Conservation (phyloP, 2,797 vertebrate genomes). For the Anas flavirostris region DNA sequence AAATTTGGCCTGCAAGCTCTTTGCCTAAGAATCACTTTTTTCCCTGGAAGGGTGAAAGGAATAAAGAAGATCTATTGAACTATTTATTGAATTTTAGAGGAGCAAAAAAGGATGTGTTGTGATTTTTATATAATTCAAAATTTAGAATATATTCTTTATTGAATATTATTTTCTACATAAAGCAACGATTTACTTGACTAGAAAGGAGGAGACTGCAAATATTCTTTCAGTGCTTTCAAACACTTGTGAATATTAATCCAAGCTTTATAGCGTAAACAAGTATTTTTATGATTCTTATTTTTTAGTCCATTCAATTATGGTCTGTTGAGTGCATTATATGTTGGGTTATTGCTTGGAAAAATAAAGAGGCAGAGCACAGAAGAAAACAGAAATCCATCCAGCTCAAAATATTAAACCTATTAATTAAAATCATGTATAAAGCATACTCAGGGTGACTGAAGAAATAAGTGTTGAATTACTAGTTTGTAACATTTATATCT, state of each 20-base stretch:
- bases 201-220: background rate
- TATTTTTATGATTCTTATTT: slow-evolving; percentile 31
- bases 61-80: slow-evolving; percentile 64
- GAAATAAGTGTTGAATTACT: slow-evolving; percentile 45
- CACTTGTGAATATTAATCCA: slow-evolving; percentile 16
- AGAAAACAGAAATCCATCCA: slow-evolving; percentile 30
- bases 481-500: slow-evolving; percentile 58
- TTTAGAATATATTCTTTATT: slow-evolving; percentile 54
- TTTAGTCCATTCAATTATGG: background rate
- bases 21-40: slow-evolving; percentile 39
- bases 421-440: slow-evolving; percentile 14
- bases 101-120: slow-evolving; percentile 7
- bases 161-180: slow-evolving; percentile 46
- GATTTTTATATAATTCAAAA: slow-evolving; percentile 59
- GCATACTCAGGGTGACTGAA: background rate
- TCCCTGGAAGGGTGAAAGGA: slow-evolving; percentile 37
- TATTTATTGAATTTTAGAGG: slow-evolving; percentile 58
- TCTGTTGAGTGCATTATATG: background rate
- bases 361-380: background rate
- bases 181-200: slow-evolving; percentile 43
- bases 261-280: background rate
- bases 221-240: slow-evolving; percentile 18
- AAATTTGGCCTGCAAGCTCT: slow-evolving; percentile 45
- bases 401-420: background rate
- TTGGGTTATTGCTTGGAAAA: slow-evolving; percentile 10